These are phyloP conservation scores for Anagrus nilaparvatae DNA, from an alignment of 1,140 invertebrate species.

Conservation along the genomic window DNA sequence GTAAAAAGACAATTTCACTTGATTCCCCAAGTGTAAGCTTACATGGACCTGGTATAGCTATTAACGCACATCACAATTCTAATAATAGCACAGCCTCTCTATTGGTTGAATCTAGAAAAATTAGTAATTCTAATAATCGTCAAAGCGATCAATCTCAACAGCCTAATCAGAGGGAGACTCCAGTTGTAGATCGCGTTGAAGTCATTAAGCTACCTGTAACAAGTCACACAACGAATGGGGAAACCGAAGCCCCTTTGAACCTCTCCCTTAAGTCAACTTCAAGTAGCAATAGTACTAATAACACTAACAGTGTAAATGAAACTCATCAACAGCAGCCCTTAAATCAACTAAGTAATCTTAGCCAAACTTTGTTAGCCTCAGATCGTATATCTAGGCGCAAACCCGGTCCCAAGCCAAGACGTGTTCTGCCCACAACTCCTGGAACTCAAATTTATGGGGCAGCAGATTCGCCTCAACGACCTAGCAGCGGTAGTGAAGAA, in stretches of 20 bases:
- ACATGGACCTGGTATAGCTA: slow-evolving; percentile 34
- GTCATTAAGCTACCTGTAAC: slow-evolving; percentile 68
- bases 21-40: slow-evolving; percentile 69
- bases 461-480: slow-evolving; percentile 48
- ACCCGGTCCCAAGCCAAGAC: slow-evolving; percentile 59
- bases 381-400: slow-evolving; percentile 56
- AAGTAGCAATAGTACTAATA: slow-evolving; percentile 35
- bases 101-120: slow-evolving; percentile 33
- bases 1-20: slow-evolving; percentile 77
- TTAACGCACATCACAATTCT: slow-evolving; percentile 32
- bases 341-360: slow-evolving; percentile 48
- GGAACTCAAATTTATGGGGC: slow-evolving; percentile 45
- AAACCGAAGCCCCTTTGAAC: slow-evolving; percentile 68
- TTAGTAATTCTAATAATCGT: too few relatives aligned
- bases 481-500: slow-evolving; percentile 56
- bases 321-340: slow-evolving; percentile 38
- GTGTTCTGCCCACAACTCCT: slow-evolving; percentile 52
- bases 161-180: too few relatives aligned
- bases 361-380: slow-evolving; percentile 37
- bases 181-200: slow-evolving; percentile 56
- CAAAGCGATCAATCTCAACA: too few relatives aligned
- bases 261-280: slow-evolving; percentile 64
- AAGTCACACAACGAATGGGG: slow-evolving; percentile 45
- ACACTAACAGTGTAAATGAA: slow-evolving; percentile 1
- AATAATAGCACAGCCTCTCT: background rate